Evolutionary conservation across 2,797 vertebrate genomes (phyloP).

Genomic region (Acanthornis magna): DNA sequence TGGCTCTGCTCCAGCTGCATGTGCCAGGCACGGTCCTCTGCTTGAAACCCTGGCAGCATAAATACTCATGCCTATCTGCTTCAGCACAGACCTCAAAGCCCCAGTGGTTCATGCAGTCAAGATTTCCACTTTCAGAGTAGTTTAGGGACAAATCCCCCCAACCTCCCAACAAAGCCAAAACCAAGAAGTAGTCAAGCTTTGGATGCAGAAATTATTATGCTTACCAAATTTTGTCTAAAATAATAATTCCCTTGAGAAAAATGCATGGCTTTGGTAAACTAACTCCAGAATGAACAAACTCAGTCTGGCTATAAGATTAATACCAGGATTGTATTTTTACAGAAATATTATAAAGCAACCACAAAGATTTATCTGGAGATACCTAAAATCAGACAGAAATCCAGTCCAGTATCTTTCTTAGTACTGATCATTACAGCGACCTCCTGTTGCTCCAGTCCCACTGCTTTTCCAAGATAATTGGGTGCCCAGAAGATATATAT

Average conservation of each 20-base stretch:
- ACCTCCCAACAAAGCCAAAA: background rate
- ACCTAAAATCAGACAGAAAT: background rate
- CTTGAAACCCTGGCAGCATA: background rate
- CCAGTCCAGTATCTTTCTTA: background rate
- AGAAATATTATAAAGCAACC: background rate
- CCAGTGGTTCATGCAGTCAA: background rate
- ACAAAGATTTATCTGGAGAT: background rate
- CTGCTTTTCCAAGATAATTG: background rate
- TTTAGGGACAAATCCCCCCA: background rate
- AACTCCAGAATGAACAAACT: background rate
- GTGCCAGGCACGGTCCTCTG: background rate
- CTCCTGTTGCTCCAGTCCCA: background rate
- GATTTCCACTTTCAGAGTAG: background rate
- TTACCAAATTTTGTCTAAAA: background rate
- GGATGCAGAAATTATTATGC: background rate
- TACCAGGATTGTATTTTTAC: background rate
- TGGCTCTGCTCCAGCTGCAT: background rate
- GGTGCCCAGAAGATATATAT: background rate
- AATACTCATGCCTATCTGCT: background rate
- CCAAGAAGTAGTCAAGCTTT: background rate
- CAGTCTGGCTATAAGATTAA: background rate
- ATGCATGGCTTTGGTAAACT: background rate
- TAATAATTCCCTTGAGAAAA: background rate
- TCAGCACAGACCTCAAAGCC: background rate
- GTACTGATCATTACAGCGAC: background rate